These are phyloP conservation scores for Mya arenaria DNA, from an alignment of 1,140 invertebrate genomes.

Conservation along the genomic window DNA sequence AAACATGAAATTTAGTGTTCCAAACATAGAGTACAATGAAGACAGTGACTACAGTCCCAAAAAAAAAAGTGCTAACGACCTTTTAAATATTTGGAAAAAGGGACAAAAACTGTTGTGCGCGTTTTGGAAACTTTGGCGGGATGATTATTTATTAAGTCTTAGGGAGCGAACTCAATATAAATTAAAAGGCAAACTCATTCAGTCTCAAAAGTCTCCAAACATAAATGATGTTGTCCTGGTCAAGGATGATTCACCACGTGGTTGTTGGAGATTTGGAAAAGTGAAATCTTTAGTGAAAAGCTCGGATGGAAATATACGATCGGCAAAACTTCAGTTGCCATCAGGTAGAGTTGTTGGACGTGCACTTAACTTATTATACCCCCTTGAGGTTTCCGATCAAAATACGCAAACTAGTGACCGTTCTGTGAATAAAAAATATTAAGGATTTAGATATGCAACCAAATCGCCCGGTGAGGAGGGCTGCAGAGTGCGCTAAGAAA, in stretches of 20 bases:
- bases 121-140: conserved; percentile 30
- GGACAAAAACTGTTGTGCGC: conserved; percentile 1
- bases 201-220: background rate
- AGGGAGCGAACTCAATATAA: conserved; percentile 11
- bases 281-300: conserved; percentile 1
- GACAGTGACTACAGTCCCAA: too few species aligned
- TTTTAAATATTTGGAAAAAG: conserved; percentile 9
- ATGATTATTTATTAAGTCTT: conserved; percentile 37
- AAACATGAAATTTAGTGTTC: background rate
- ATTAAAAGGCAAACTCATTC: background rate
- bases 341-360: background rate
- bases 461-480: too few species aligned
- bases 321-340: background rate
- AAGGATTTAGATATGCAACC: too few species aligned
- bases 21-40: too few species aligned
- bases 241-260: conserved; percentile 17
- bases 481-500: too few species aligned
- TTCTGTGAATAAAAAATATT: too few species aligned
- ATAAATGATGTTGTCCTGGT: conserved; percentile 27
- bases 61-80: background rate
- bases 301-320: conserved; percentile 23
- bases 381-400: background rate
- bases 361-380: conserved; percentile 18
- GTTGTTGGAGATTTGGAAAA: conserved; percentile 22
- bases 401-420: too few species aligned